These are phyloP conservation scores for Diaperis boleti DNA, from an alignment of 2,888 invertebrate species.

Conservation along the genomic window DNA sequence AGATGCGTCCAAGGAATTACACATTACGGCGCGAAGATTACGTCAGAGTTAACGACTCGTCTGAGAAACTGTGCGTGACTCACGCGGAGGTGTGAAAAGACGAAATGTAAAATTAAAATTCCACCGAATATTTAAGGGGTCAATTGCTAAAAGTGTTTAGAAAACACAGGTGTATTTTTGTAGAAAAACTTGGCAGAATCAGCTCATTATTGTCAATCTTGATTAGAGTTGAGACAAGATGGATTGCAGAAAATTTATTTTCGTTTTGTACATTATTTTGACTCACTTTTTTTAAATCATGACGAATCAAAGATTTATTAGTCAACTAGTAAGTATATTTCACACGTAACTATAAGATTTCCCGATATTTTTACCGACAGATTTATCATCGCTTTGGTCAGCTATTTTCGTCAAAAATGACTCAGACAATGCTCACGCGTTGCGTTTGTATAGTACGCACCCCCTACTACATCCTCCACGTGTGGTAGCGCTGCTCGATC, in stretches of 20 bases:
- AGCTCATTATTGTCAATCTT: constrained; percentile 26
- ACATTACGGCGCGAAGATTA: no score
- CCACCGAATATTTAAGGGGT: constrained; percentile 4
- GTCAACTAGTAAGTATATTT: constrained; percentile 1
- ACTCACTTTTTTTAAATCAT: constrained; percentile 11
- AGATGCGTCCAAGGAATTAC: not conserved
- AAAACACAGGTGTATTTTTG: constrained; percentile 2
- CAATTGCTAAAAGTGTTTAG: constrained; percentile 8
- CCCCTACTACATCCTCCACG: constrained; percentile 40
- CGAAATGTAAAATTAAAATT: not conserved
- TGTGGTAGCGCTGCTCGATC: constrained; percentile 22
- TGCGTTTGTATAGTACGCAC: constrained; percentile 44
- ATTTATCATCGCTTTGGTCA: constrained; percentile 29
- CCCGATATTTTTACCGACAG: constrained; percentile 10
- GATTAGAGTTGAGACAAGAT: constrained; percentile 8
- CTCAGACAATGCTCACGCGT: constrained; percentile 53
- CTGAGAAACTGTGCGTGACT: not conserved
- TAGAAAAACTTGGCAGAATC: constrained; percentile 15
- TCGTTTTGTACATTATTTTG: constrained; percentile 1
- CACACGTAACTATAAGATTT: not conserved
- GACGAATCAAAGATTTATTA: not conserved
- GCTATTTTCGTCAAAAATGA: constrained; percentile 46
- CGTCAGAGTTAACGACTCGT: no score
- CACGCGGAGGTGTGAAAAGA: constrained; percentile 2
- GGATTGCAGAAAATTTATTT: constrained; percentile 17